phyloP scores from a whole-genome alignment of 2,113 vertebrate species.

The Nipponia nippon region DNA sequence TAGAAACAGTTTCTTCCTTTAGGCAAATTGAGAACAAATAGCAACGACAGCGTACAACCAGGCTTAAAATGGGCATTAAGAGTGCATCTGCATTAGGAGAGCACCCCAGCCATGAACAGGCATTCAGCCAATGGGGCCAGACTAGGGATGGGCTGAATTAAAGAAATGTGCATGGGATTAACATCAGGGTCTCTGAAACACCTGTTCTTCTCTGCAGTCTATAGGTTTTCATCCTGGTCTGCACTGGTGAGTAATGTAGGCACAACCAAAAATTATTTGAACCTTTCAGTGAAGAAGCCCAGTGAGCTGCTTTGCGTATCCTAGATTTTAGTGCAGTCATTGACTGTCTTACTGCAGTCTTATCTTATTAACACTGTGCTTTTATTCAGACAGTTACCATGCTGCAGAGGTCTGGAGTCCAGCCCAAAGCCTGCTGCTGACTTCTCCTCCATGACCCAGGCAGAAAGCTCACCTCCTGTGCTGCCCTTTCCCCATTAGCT shows the following conservation, averaged over 20 bases:
- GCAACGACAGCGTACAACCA: neutral
- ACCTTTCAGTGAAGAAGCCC: neutral
- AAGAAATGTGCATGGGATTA: neutral
- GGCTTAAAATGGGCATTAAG: neutral
- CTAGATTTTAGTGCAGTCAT: neutral
- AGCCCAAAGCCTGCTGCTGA: neutral
- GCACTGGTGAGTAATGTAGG: neutral
- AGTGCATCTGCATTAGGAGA: neutral
- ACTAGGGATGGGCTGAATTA: neutral
- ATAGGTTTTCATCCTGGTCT: neutral
- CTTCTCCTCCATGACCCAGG: neutral
- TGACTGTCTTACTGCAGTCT: neutral
- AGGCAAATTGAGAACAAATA: neutral
- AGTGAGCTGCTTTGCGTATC: neutral
- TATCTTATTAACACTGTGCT: neutral
- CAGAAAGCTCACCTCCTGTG: neutral
- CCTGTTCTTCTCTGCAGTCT: neutral
- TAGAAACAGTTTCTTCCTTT: neutral
- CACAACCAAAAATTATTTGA: neutral
- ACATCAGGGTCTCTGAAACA: neutral
- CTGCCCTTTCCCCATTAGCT: neutral
- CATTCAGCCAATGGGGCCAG: neutral
- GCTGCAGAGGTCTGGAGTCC: neutral
- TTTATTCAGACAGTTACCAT: neutral
- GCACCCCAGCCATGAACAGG: neutral